Conservation (phyloP, 2,888 invertebrate genomes). For the Venusia cambrica region DNA sequence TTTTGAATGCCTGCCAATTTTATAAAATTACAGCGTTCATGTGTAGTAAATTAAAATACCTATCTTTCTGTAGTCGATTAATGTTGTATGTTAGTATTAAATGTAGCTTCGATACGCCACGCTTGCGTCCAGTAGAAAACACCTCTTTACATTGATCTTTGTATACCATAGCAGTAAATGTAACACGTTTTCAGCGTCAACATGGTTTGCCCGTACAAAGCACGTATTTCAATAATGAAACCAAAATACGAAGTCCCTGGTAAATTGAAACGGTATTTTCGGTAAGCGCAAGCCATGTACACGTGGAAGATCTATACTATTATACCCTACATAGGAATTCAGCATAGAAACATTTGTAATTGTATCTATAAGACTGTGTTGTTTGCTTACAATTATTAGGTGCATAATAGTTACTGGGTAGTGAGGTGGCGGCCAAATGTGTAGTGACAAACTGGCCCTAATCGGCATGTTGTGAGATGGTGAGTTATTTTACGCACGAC, state of each 20-base stretch:
- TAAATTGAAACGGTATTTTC: no score
- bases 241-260: no score
- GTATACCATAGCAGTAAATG: constrained; percentile 5
- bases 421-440: constrained; percentile 1
- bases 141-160: constrained; percentile 11
- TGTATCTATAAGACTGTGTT: constrained; percentile 49
- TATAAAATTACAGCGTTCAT: constrained; percentile 38
- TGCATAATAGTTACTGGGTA: constrained; percentile 33
- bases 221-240: no score
- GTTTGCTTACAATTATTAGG: constrained; percentile 38
- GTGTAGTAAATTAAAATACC: constrained; percentile 32
- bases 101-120: constrained; percentile 46
- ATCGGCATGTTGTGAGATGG: no score
- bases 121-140: constrained; percentile 60
- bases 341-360: constrained; percentile 32
- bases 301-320: no score
- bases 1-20: constrained; percentile 28
- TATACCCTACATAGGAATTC: no score
- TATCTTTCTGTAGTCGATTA: constrained; percentile 34
- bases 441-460: constrained; percentile 1
- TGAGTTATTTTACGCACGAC: constrained; percentile 1
- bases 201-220: no score
- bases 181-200: no score
- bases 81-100: constrained; percentile 51
- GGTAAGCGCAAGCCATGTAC: no score